Evolutionary conservation across 2,888 invertebrate genomes (phyloP).

Genomic region (Xanthia togata): DNA sequence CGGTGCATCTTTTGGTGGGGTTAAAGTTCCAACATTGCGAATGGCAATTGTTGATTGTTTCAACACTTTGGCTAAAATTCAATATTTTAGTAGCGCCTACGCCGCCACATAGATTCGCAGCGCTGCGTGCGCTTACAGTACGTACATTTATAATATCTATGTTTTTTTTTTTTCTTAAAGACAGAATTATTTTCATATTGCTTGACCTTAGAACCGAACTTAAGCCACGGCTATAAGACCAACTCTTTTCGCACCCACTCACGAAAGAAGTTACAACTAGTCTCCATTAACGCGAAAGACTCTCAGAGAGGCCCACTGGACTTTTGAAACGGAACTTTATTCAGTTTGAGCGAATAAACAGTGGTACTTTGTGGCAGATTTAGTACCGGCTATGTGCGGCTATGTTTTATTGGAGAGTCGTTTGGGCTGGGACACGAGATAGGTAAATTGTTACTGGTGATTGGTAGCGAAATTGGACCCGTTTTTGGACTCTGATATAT

Average conservation of each 20-base stretch:
- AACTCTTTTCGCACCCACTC: background rate
- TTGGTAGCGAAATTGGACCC: conserved; percentile 56
- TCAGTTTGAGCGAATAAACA: conserved; percentile 64
- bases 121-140: too few relatives aligned
- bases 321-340: conserved; percentile 73
- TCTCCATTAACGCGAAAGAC: conserved; percentile 74
- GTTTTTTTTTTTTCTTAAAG: background rate
- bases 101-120: too few relatives aligned
- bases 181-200: background rate
- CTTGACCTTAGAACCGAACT: background rate
- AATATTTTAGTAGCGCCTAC: too few relatives aligned
- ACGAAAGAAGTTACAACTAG: conserved; percentile 58
- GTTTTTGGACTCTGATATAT: conserved; percentile 61
- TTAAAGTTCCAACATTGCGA: too few relatives aligned
- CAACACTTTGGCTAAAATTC: too few relatives aligned
- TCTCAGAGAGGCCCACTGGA: conserved; percentile 63
- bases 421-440: conserved; percentile 53
- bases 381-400: conserved; percentile 55
- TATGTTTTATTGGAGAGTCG: conserved; percentile 57
- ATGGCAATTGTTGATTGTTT: too few relatives aligned
- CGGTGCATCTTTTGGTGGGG: too few relatives aligned
- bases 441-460: conserved; percentile 66
- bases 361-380: conserved; percentile 64
- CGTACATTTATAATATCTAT: too few relatives aligned
- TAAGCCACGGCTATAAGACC: background rate